These are phyloP conservation scores for Chaetura pelagica DNA, from an alignment of 2,113 vertebrate species.

Conservation along the genomic window DNA sequence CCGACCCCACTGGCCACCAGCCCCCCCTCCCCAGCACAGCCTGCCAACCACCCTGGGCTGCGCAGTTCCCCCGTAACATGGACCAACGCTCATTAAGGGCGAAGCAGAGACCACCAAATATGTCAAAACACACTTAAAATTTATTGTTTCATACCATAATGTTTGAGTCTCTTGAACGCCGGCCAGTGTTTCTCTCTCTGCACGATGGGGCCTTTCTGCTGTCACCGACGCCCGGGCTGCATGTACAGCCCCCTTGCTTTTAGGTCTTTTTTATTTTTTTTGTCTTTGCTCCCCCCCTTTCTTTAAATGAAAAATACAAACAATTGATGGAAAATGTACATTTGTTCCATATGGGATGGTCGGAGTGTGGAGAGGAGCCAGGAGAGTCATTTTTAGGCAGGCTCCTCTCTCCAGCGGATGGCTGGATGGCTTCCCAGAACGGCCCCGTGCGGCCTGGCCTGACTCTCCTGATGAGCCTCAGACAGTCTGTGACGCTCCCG, in stretches of 20 bases:
- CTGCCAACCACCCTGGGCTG: slow-evolving; percentile 32
- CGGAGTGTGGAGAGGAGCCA: slow-evolving; percentile 68
- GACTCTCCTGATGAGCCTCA: slow-evolving; percentile 66
- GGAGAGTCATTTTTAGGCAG: slow-evolving; percentile 60
- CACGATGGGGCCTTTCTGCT: slow-evolving; percentile 30
- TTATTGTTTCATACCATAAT: slow-evolving; percentile 61
- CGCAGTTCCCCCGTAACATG: slow-evolving; percentile 36
- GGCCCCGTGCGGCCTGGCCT: slow-evolving; percentile 64
- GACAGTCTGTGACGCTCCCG: slow-evolving; percentile 56
- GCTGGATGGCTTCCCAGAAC: slow-evolving; percentile 72
- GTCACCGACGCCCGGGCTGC: background rate
- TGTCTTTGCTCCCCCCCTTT: background rate
- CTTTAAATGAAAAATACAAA: slow-evolving; percentile 69
- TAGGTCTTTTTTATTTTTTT: background rate
- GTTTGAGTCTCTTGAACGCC: slow-evolving; percentile 55
- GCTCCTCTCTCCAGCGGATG: slow-evolving; percentile 63
- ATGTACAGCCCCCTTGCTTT: background rate
- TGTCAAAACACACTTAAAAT: slow-evolving; percentile 68
- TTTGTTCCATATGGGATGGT: slow-evolving; percentile 74
- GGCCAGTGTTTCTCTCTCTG: slow-evolving; percentile 51
- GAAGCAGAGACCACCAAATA: slow-evolving; percentile 71
- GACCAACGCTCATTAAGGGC: slow-evolving; percentile 54
- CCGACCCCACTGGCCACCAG: background rate
- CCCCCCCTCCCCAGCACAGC: background rate
- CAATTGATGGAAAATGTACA: slow-evolving; percentile 76